These are phyloP conservation scores for Pogoniulus pusillus DNA, from an alignment of 2,797 vertebrate genomes.

Conservation along the genomic window DNA sequence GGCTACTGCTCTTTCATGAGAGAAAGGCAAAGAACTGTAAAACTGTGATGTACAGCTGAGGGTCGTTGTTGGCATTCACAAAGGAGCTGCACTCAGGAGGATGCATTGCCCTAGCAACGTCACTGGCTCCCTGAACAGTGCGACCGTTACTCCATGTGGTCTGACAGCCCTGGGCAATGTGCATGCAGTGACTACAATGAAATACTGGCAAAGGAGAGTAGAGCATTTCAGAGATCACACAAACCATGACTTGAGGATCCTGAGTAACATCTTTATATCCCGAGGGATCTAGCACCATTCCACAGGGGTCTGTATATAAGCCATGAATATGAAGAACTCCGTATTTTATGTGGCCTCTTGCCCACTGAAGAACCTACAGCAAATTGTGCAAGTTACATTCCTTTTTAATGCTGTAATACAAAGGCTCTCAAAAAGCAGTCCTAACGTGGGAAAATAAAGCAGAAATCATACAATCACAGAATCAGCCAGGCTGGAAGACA, in stretches of 20 bases:
- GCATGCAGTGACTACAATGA: neutral
- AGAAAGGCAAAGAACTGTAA: neutral
- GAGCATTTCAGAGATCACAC: neutral
- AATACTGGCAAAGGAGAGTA: neutral
- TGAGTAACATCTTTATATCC: conserved; percentile 79
- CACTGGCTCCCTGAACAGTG: neutral
- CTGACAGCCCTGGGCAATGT: neutral
- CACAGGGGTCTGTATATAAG: conserved; percentile 78
- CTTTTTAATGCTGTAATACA: neutral
- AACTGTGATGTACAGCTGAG: neutral
- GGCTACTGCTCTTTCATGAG: neutral
- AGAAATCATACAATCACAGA: no score
- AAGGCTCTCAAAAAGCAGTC: neutral
- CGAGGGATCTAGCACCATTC: conserved; percentile 74
- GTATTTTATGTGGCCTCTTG: conserved; percentile 64
- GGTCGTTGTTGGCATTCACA: neutral
- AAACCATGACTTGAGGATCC: conserved; percentile 78
- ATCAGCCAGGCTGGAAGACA: no score
- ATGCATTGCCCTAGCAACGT: neutral
- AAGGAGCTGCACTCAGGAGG: neutral
- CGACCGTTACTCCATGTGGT: no score
- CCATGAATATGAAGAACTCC: conserved; percentile 78
- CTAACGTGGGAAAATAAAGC: neutral
- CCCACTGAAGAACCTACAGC: conserved; percentile 77
- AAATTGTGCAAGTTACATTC: neutral